These are phyloP conservation scores for Centropyge bicolor DNA, from an alignment of 2,797 vertebrate species.

Conservation along the genomic window DNA sequence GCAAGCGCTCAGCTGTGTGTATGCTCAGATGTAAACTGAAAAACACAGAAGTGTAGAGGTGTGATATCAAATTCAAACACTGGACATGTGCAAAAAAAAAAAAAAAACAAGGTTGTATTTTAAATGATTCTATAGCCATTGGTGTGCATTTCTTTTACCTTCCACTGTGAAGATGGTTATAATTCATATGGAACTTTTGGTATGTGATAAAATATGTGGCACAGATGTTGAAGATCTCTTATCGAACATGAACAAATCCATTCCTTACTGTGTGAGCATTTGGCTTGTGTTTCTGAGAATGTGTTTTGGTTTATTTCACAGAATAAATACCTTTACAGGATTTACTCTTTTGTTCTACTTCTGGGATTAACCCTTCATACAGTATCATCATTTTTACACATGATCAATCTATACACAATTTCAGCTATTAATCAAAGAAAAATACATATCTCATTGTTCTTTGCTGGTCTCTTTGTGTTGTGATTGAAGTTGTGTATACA, in stretches of 20 bases:
- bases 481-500: not conserved
- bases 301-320: conserved; percentile 34
- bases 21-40: conserved; percentile 44
- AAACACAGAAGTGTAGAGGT: conserved; percentile 42
- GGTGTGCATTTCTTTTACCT: conserved; percentile 24
- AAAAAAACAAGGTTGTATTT: conserved; percentile 6
- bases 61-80: conserved; percentile 23
- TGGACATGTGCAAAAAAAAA: conserved; percentile 12
- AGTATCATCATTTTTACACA: not conserved
- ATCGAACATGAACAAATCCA: conserved; percentile 59
- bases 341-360: conserved; percentile 18
- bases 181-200: conserved; percentile 72
- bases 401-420: not conserved
- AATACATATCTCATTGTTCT: not conserved
- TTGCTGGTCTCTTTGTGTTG: not conserved
- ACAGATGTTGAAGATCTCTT: conserved; percentile 80
- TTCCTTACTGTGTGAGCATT: conserved; percentile 52
- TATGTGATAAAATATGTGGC: conserved; percentile 78
- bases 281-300: conserved; percentile 54
- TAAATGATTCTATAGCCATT: not conserved
- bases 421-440: not conserved
- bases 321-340: conserved; percentile 34
- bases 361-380: conserved; percentile 17
- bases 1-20: conserved; percentile 60
- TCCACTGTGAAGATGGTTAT: conserved; percentile 62